Percentiles rank a stretch among this genome's conserved stretches.
Evolutionary conservation across 2,888 invertebrate species (phyloP).

Genomic region (Cephus pulcher): DNA sequence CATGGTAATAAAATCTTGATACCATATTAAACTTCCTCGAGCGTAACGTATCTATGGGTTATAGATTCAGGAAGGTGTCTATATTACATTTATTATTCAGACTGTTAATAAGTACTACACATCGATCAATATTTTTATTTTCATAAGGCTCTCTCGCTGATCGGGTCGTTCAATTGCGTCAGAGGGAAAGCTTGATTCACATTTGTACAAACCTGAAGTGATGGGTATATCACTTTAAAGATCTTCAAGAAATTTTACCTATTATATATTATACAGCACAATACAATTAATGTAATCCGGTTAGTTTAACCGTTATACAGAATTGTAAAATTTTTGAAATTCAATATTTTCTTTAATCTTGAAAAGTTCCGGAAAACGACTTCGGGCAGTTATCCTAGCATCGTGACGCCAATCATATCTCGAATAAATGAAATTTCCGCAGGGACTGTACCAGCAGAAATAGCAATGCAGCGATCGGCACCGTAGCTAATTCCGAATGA

Average conservation of each 20-base stretch:
- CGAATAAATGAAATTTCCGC: slow-evolving; percentile 13
- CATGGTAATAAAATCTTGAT: neutral
- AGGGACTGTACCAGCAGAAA: slow-evolving; percentile 38
- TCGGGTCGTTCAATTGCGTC: neutral
- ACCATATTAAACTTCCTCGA: neutral
- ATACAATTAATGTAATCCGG: too few species aligned
- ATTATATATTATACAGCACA: too few species aligned
- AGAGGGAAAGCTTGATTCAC: neutral
- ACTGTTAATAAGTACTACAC: neutral
- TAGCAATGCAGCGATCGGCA: slow-evolving; percentile 34
- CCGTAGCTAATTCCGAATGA: slow-evolving; percentile 16
- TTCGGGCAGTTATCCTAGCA: neutral
- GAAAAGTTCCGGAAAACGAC: neutral
- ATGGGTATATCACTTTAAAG: too few species aligned
- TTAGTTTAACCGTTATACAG: too few species aligned
- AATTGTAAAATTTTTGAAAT: too few species aligned
- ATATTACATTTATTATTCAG: neutral
- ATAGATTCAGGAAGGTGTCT: neutral
- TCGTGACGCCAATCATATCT: neutral
- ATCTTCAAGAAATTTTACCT: too few species aligned
- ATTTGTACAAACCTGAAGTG: too few species aligned
- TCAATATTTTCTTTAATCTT: too few species aligned
- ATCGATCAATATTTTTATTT: neutral
- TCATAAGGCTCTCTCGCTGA: neutral
- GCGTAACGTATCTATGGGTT: neutral